Base-by-base conservation (phyloP, 2,888 invertebrate species). In the Drosophila anceps region DNA sequence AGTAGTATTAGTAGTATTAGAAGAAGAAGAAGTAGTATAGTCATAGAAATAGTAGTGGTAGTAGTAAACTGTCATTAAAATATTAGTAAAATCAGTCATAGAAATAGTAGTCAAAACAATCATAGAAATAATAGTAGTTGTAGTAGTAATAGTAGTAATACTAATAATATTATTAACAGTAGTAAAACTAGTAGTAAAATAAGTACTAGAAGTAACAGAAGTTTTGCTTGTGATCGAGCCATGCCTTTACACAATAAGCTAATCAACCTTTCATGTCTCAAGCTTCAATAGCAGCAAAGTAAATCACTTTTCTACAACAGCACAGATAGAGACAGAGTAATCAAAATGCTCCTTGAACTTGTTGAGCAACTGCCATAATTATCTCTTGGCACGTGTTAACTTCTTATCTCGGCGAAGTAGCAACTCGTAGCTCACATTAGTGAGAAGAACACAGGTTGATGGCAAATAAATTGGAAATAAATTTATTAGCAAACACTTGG, bases 401-500 rank as follows among this genome's bases (percentile, higher is more conserved):
- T 27, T 9, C 15, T 53, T 37, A 53, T 6, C 37, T 5, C 35
- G 6, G 0, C 2, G 5, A n/a, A 37, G 35, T 3, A 5, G n/a
- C 20, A 15, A 10, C 15, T 35, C 24, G 15, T 35, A 2, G 20
- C 9, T 39, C 48, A n/a, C 24, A 65, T 48, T 33, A 48, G 18
- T 31, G n/a, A 6, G 20, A 15, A n/a, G 33, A 13, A 6, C 33
- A 33, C 24, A 37, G 20, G 50, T 33, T 33, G 12, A 13, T 31
- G 13, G 18, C 50, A 50, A 15, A 53, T 20, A 37, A 24, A 27
- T 37, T 65, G 50, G 7, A 67, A 29, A 35, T 51, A 35, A 50
- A 68, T 27, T 35, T 46, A 41, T 48, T 50, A 8, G 50, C 24
- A 70, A 31, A n/a, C 24, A 37, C 15, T 44, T 31, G 35, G 31